Evolutionary conservation across 2,797 vertebrate genomes (phyloP).

Genomic region (Babyrousa celebensis): DNA sequence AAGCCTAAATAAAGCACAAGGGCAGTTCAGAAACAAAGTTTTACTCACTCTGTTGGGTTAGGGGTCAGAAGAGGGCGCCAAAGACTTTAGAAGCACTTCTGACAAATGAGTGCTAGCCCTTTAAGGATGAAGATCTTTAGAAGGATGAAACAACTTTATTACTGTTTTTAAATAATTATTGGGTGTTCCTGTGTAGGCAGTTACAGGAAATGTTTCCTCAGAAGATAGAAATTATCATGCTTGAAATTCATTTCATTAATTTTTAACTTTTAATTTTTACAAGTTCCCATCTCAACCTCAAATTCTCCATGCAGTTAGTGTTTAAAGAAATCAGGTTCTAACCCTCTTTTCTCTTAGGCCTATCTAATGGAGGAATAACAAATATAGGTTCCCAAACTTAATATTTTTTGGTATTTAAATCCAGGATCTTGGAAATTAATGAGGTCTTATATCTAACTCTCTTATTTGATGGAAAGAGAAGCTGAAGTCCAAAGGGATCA

Average conservation of each 20-base stretch:
- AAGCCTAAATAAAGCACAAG: not conserved
- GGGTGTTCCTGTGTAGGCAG: slow-evolving; percentile 53
- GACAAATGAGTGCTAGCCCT: slow-evolving; percentile 22
- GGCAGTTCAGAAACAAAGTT: slow-evolving; percentile 53
- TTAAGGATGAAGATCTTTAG: slow-evolving; percentile 57
- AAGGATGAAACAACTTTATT: slow-evolving; percentile 71
- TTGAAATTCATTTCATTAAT: slow-evolving; percentile 43
- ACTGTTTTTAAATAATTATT: slow-evolving; percentile 80
- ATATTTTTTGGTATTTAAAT: slow-evolving; percentile 3
- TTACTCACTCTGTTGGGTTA: not conserved
- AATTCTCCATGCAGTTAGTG: not conserved
- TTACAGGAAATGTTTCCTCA: slow-evolving; percentile 76
- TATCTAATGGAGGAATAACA: not conserved
- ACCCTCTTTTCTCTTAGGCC: not conserved
- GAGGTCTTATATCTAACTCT: not conserved
- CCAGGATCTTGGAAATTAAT: not conserved
- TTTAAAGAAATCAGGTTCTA: slow-evolving; percentile 29
- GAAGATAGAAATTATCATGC: slow-evolving; percentile 70
- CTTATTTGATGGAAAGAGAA: slow-evolving; percentile 28
- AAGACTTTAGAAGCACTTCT: slow-evolving; percentile 56
- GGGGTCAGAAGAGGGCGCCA: slow-evolving; percentile 81
- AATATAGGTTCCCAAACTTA: not conserved
- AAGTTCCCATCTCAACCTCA: slow-evolving; percentile 36
- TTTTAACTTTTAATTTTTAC: not conserved
- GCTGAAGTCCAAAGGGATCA: not conserved